phyloP scores from a whole-genome alignment of 1,140 invertebrate species.

The Drosophila parvula region DNA sequence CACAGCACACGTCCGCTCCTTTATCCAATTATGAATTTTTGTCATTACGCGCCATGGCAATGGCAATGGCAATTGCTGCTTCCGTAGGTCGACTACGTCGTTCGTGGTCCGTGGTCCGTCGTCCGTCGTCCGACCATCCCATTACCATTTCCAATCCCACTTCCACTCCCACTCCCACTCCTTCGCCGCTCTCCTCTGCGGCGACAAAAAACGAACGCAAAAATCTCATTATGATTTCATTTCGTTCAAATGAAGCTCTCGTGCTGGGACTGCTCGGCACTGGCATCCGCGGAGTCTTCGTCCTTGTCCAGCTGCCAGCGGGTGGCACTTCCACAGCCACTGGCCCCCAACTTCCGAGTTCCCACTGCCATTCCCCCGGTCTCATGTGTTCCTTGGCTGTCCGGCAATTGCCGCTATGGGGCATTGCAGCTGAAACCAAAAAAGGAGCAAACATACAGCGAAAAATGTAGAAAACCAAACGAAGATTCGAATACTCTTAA shows the following conservation, averaged over 20 bases:
- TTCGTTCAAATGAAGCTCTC: conserved; percentile 81
- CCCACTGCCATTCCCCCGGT: conserved; percentile 17
- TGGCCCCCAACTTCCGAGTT: neutral
- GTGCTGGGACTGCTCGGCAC: conserved; percentile 57
- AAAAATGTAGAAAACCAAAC: neutral
- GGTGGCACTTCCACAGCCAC: conserved; percentile 22
- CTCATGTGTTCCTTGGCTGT: conserved; percentile 70
- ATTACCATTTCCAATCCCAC: conserved; percentile 28
- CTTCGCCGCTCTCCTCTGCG: conserved; percentile 27
- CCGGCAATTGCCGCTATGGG: conserved; percentile 70
- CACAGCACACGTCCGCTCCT: conserved; percentile 66
- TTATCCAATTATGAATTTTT: conserved; percentile 84
- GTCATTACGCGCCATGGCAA: conserved; percentile 76
- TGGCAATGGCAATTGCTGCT: conserved; percentile 42
- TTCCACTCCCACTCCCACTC: neutral
- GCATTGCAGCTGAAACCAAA: conserved; percentile 38
- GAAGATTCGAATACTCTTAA: conserved; percentile 5
- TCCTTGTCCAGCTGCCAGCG: conserved; percentile 54
- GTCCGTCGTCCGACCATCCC: conserved; percentile 5
- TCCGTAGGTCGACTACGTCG: conserved; percentile 32
- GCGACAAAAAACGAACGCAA: conserved; percentile 74
- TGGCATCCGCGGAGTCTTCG: conserved; percentile 27
- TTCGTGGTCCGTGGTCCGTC: too few species aligned
- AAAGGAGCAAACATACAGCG: conserved; percentile 33
- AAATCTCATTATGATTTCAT: conserved; percentile 84